Base-by-base conservation (phyloP, 2,797 vertebrate species). In the Spea hammondii region DNA sequence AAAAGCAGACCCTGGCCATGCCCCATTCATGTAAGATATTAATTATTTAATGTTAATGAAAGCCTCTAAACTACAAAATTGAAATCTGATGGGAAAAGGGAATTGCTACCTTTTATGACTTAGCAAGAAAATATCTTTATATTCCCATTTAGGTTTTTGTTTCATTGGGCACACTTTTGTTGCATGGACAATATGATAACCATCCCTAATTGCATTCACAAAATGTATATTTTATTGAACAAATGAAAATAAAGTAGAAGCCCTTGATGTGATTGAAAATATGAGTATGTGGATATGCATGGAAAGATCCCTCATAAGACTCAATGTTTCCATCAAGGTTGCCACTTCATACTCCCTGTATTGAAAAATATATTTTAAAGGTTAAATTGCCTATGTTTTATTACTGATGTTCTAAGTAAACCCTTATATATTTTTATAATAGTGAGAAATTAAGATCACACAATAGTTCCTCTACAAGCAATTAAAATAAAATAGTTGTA, bases 191-290 rank as follows among this genome's bases (percentile, higher is more conserved):
- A 60, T 10, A 49, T 47, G 54, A 70, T 46, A 65, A 14, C 57
- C 13, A 71, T 54, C 45, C 65, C 48, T 65, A 66, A 78, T 65
- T 49, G 59, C 32, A 57, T 57, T 65, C 57, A 71, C 13, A 70
- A 54, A 51, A 50, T n/a, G 57, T 66, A n/a, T 50, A 67, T 72
- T 71, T 66, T 53, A 78, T 66, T 72, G 32, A 66, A 78, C 17
- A 72, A 45, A 3, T 8, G 50, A 10, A 71, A 50, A 72, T 51
- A 78, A 48, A 78, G 65, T 72, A 72, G 10, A 66, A 17, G 49
- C 70, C 77, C 60, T 66, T 65, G 51, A 55, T 48, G 45, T 55
- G 45, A 47, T 65, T 54, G 60, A 72, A 72, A 71, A 78, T 48
- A 66, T 72, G 69, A 78, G 45, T 59, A 49, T 57, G 14, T 55